Evolutionary conservation across 2,797 vertebrate species (phyloP), one percentile per base, ranked within the genome.

Genomic region (Oreonectes daqikongensis): DNA sequence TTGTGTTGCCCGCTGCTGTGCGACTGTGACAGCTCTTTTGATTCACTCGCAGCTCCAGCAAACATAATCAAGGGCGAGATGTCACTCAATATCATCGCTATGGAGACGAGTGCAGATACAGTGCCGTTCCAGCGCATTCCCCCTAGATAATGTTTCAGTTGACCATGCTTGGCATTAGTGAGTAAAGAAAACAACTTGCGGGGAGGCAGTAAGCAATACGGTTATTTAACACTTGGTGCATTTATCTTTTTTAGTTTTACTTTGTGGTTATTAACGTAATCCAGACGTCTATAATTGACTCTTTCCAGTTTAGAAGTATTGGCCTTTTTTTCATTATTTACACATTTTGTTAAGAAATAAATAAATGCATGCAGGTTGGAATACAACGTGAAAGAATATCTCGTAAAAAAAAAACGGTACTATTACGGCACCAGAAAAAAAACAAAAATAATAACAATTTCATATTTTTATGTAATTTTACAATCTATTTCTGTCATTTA

Each of bases 61-160:
- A 75, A 75, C 64, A 75, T 35, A 59, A 68, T 67, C 64, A 59
- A 75, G 73, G 64, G 52, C 26, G 38, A 75, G 52, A 18, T 59
- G 64, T 38, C 73, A 75, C 64, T 68, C 50, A 60, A 57, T 48
- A 60, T 57, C 64, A 68, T 67, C 5, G 8, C 72, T 46, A 67
- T 75, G 63, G 63, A 75, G 63, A 73, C 60, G 9, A 53, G 46
- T 40, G 46, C 10, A 3, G 42, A 50, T 61, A 30, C 26, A 24
- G 57, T 11, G 7, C 17, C 12, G 14, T 55, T 75, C 61, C 5
- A 42, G 48, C 5, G 4, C 50, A 15, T 42, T 64, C 20, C 44
- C 1, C 22, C 18, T 15, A 66, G 26, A 68, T 35, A 24, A 57
- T 38, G 1, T 59, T 50, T 75, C 17, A 11, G 55, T 75, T 67